Percentiles rank a stretch among this genome's conserved stretches.
Conservation (phyloP, 2,888 invertebrate genomes). For the Acanthoscelides obtectus region DNA sequence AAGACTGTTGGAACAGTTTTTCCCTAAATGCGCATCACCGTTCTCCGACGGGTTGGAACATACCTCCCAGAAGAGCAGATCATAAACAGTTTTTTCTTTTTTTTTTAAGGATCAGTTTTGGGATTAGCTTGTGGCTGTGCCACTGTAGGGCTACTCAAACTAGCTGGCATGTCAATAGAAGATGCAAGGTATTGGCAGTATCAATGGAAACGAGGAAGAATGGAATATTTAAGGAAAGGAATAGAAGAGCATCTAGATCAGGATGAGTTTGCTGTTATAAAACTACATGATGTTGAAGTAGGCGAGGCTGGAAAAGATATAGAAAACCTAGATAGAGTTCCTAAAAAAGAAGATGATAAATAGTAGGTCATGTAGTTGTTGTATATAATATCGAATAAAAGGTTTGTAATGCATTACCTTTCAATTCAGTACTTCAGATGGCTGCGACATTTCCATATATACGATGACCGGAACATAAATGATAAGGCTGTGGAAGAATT, state of each 20-base stretch:
- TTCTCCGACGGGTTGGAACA: too few relatives aligned
- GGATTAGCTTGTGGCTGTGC: constrained; percentile 58
- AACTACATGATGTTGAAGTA: constrained; percentile 27
- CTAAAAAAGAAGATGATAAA: constrained; percentile 7
- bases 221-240: constrained; percentile 40
- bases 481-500: too few relatives aligned
- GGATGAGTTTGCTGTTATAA: constrained; percentile 35
- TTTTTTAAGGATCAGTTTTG: constrained; percentile 51
- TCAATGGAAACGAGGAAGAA: constrained; percentile 46
- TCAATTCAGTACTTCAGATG: too few relatives aligned
- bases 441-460: too few relatives aligned
- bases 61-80: background rate
- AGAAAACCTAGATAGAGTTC: constrained; percentile 26
- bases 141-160: constrained; percentile 53
- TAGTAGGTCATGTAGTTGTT: background rate
- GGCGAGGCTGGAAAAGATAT: constrained; percentile 30
- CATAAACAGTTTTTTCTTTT: background rate
- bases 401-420: background rate
- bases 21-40: too few relatives aligned
- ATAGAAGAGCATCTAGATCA: constrained; percentile 31
- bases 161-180: constrained; percentile 59
- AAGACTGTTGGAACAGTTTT: too few relatives aligned
- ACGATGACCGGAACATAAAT: too few relatives aligned
- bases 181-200: constrained; percentile 60
- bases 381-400: background rate